Evolutionary conservation across 2,888 invertebrate genomes (phyloP), one percentile per base, ranked within the genome.

Genomic region (Molanna angustata): DNA sequence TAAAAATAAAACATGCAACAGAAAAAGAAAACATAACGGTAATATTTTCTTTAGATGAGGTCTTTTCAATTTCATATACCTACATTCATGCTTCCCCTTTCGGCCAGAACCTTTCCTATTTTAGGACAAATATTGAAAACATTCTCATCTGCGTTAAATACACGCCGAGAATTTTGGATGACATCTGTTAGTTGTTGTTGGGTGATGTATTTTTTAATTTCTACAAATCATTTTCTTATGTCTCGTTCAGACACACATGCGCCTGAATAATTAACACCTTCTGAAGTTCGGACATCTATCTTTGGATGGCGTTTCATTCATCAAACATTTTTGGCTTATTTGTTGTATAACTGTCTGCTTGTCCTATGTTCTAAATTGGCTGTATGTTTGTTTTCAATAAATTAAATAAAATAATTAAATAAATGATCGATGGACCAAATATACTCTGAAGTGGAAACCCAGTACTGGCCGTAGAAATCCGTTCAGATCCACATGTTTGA

Each of bases 21-120:
- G 40, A 40, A 40, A 40, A 40, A 14, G 40, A 11, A 40, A 40
- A 40, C 40, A 40, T 40, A 3, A 40, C 40, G 3, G 40, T 18
- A 4, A 40, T 40, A 17, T 40, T 40, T 40, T 40, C 40, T 18
- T 40, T 40, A 3, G 40, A 40, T n/a, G 40, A 40, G 6, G 40
- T 4, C 18, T 16, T 14, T 18, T 40, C 40, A 16, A 40, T 40
- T 3, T n/a, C 14, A 18, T 40, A 40, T 3, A 40, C n/a, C n/a
- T n/a, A n/a, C 40, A 40, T 40, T 40, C 17, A 16, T 40, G 6
- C 16, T n/a, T 16, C 40, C 40, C 18, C 17, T 40, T 40, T 16
- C 17, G 11, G 7, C 16, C 3, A 40, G n/a, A 14, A 40, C 40
- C 18, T 40, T 40, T 18, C 40, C 40, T 9, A 17, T 16, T 14